Evolutionary conservation across 2,797 vertebrate genomes (phyloP), one percentile per base, ranked within the genome.

Genomic region (Pipistrellus pygmaeus): DNA sequence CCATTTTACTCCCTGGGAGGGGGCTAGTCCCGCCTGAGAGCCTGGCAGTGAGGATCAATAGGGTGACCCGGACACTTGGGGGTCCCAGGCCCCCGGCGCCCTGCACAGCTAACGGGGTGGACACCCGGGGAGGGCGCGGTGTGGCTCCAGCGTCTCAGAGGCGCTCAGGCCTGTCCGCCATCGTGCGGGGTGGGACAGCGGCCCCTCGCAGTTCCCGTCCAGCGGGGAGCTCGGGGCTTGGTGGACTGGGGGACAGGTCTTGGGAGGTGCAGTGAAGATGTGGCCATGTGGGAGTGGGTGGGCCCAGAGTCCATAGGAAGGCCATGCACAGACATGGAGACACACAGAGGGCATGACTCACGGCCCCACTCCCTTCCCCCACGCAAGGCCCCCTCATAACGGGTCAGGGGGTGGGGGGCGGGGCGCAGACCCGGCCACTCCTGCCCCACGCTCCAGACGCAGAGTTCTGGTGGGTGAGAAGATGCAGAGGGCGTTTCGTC

Each of bases 61-160:
- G 1, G 15, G 44, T 0, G 1, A 9, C 20, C 3, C 7, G 35
- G 8, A 12, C 14, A 20, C 25, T 0, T 2, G 2, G 0, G 14
- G 1, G 2, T 60, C 13, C 71, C 20, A 5, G 38, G 77, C 44
- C 27, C 10, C 68, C 13, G 7, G 30, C 1, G 20, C 3, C 25
- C 68, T 1, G 11, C 6, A 3, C 46, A 62, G 60, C 27, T 13
- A 30, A 14, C 13, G 60, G 27, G 60, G 60, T 12, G 2, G 60
- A 13, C 2, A 30, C 27, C 27, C 1, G 57, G 60, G 57, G 57
- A 25, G 57, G 23, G 57, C 57, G 12, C 13, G 17, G 86, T 25
- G 15, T 2, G 2, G 69, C 11, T 0, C 7, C 2, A 12, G 7
- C 0, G 0, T 7, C 8, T 35, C 41, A 5, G n/a, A 55, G 5